Base-by-base conservation (phyloP, 2,113 vertebrate genomes). In the Tyto alba region DNA sequence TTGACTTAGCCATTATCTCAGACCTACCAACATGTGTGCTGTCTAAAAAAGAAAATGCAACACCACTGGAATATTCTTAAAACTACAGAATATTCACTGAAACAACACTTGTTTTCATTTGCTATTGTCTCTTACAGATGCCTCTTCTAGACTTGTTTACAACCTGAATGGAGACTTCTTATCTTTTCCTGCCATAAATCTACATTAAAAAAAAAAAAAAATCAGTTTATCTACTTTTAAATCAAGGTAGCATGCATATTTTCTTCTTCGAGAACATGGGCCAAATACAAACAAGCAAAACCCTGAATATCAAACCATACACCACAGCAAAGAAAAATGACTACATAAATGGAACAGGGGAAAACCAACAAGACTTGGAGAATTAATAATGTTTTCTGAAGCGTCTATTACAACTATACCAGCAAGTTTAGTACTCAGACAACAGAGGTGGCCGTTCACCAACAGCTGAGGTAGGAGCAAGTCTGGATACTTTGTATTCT, bases 61-160 rank as follows among this genome's bases (percentile, higher is more conserved):
- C 68, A 25, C 43, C 55, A 23, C 29, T 57, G 22, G 26, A 84
- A 89, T 36, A 41, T 59, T 67, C 41, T 38, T 36, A 71, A 67
- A 41, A 27, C 48, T 57, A 60, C 23, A 59, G 50, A 86, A 68
- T 6, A 69, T 27, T 86, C 29, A 52, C 0, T 82, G 76, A 90
- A 92, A 23, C 41, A 55, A 72, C 34, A 13, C 6, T 85, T 72
- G 73, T 85, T 92, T 87, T 69, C 81, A 87, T 64, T 89, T 77
- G 74, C 59, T 75, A 32, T 74, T 68, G 43, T 86, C 25, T 78
- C 74, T 68, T 79, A 32, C 7, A 0, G 67, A n/a, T 82, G 57
- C 48, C 63, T 89, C 71, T 76, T 45, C 62, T 56, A 76, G 69
- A 29, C 57, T 94, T 88, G 62, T 94, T 96, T 96, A 92, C 82